These are phyloP conservation scores for Steatocranus sp. DNA, from an alignment of 2,797 vertebrate genomes.

Conservation along the genomic window DNA sequence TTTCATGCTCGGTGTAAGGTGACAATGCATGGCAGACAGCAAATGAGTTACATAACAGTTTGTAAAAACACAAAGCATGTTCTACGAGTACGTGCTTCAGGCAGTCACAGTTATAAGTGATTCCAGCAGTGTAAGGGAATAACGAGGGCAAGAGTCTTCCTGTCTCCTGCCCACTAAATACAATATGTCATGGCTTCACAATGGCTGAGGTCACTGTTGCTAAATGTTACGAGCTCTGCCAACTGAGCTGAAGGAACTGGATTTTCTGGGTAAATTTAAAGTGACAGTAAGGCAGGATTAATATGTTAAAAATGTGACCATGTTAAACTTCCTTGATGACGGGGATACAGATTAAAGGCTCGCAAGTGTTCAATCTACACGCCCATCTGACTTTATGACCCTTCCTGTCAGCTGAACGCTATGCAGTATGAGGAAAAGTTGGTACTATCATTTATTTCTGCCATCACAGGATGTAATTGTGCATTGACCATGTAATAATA, in stretches of 20 bases:
- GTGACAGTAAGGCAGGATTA: background rate
- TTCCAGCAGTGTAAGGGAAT: slow-evolving; percentile 13
- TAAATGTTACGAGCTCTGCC: slow-evolving; percentile 14
- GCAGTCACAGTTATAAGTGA: background rate
- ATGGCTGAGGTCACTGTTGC: slow-evolving; percentile 46
- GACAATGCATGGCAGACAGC: background rate
- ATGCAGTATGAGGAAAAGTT: background rate
- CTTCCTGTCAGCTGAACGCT: background rate
- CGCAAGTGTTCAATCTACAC: background rate
- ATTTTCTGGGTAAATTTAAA: slow-evolving; percentile 1
- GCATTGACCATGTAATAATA: background rate
- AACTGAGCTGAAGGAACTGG: background rate
- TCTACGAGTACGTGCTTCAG: background rate
- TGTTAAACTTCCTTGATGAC: background rate
- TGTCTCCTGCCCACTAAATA: slow-evolving; percentile 30
- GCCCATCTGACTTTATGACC: background rate
- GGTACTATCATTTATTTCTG: background rate
- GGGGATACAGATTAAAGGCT: background rate
- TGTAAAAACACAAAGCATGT: background rate
- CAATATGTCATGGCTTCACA: slow-evolving; percentile 48
- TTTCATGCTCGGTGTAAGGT: background rate
- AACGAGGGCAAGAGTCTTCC: slow-evolving; percentile 44
- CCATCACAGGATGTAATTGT: background rate
- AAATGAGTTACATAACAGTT: background rate
- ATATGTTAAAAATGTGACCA: background rate